Base-by-base conservation (phyloP, 2,113 vertebrate genomes). In the Scytalopus superciliaris region DNA sequence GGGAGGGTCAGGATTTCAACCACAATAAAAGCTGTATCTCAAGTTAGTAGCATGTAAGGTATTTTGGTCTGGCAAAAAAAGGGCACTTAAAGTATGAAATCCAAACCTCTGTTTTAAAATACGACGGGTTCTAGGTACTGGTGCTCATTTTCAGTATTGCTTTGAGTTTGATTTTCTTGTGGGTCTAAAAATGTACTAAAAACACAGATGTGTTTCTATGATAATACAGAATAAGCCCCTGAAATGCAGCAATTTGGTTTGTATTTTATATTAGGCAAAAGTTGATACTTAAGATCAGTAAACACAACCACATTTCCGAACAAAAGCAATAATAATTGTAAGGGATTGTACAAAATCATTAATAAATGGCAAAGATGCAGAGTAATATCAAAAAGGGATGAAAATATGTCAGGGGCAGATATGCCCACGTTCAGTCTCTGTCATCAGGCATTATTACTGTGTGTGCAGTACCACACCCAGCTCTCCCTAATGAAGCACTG, bases 1-100 rank as follows among this genome's bases (percentile, higher is more conserved):
- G 44, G 62, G 82, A 50, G 23, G 40, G 15, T 82, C 53, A 76
- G 49, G 59, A 50, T 96, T 92, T 95, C 56, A 87, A 40, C 57
- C 49, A 50, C 82, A 62, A 45, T 55, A 35, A 45, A 89, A 91
- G 50, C 7, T 82, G 37, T n/a, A 62, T 35, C 83, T 89, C 23
- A 69, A n/a, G 45, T 57, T 45, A 76, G 62, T 68, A 91, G 19
- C 55, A 42, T 24, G 37, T 45, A 4, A 86, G 78, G 7, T 74
- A 40, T 87, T 91, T 79, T 66, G 31, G 33, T 87, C 53, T 87
- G 69, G n/a, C 37, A 69, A 50, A 55, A 52, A 70, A 59, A 49
- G 5, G 31, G 23, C 3, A 3, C 12, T 22, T 40, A 6, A 42
- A 79, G 28, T 18, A 60, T 21, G 50, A 89, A 94, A 79, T 69